These are phyloP conservation scores for Cyclura pinguis DNA, from an alignment of 2,797 vertebrate genomes.

Conservation along the genomic window DNA sequence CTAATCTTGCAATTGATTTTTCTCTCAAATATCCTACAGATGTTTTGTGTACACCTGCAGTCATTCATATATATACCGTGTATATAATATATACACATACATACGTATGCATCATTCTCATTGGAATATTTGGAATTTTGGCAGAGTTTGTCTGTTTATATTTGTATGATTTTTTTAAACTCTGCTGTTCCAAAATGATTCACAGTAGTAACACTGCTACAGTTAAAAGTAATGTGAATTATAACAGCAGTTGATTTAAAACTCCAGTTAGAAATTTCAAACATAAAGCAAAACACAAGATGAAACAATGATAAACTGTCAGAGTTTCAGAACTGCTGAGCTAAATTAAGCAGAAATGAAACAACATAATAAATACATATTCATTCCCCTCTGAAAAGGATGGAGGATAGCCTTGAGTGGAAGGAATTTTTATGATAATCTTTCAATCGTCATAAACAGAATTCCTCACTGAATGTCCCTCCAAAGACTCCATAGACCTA, in stretches of 20 bases:
- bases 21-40: conserved; percentile 34
- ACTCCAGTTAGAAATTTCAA: neutral
- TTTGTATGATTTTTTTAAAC: no score
- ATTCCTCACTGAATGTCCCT: neutral
- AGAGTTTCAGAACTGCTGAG: neutral
- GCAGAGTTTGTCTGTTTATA: neutral
- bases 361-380: neutral
- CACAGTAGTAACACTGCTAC: no score
- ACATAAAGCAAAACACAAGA: neutral
- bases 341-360: neutral
- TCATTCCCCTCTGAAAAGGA: neutral
- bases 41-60: conserved; percentile 35
- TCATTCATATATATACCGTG: no score
- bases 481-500: neutral
- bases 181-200: neutral
- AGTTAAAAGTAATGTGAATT: neutral
- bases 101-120: neutral
- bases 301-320: neutral
- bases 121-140: neutral
- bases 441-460: neutral
- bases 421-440: neutral
- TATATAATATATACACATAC: no score
- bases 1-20: conserved; percentile 1
- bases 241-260: neutral
- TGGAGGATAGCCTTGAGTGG: neutral